Conservation (phyloP, 2,797 vertebrate genomes). For the Hoplostethus atlanticus region DNA sequence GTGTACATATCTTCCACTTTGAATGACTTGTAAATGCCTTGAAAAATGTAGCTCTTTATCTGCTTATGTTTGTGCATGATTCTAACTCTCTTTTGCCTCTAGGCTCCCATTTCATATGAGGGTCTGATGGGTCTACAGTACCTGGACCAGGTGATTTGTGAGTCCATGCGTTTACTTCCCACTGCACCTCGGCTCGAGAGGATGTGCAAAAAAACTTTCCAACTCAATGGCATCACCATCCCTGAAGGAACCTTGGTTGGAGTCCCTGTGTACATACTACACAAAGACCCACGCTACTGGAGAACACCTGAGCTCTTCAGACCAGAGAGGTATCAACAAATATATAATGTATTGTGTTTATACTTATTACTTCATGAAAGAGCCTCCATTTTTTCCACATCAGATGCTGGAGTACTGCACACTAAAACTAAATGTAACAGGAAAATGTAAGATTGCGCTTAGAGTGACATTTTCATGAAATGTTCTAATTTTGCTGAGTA, state of each 20-base stretch:
- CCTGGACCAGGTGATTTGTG: conserved; percentile 79
- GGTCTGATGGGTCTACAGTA: conserved; percentile 75
- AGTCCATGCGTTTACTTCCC: conserved; percentile 75
- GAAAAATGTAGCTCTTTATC: background rate
- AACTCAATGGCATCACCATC: conserved; percentile 75
- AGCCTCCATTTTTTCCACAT: background rate
- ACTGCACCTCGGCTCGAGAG: conserved; percentile 69
- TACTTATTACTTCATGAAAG: background rate
- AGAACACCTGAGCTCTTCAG: conserved; percentile 76
- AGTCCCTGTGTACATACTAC: conserved; percentile 70
- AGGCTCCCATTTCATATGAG: conserved; percentile 68
- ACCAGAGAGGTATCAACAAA: conserved; percentile 80
- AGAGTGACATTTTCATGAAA: too few relatives aligned
- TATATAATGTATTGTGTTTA: background rate
- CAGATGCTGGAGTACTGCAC: background rate
- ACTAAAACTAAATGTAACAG: too few relatives aligned
- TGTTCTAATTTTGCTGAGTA: too few relatives aligned
- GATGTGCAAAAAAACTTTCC: conserved; percentile 76
- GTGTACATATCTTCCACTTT: too few relatives aligned
- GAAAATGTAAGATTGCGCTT: too few relatives aligned
- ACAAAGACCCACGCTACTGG: conserved; percentile 73
- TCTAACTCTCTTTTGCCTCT: background rate
- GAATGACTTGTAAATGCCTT: too few relatives aligned
- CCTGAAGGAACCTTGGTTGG: conserved; percentile 65
- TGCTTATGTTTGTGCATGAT: background rate